These are phyloP conservation scores for Conopomorpha cramerella DNA, from an alignment of 1,140 invertebrate species.

Conservation along the genomic window DNA sequence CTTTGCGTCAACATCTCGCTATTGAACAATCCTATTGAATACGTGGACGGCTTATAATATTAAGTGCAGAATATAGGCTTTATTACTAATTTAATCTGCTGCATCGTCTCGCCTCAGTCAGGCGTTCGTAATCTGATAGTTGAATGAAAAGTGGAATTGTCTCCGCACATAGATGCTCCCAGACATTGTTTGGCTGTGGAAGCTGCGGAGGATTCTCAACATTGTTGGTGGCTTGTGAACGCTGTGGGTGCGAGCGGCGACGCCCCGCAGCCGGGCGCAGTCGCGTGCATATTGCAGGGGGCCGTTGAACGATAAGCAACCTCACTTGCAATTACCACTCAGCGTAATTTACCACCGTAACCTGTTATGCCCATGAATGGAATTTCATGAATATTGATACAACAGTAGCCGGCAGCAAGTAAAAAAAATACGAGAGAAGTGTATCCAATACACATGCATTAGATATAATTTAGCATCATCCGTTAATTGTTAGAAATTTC, in stretches of 20 bases:
- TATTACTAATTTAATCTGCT: too few species aligned
- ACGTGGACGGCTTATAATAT: background rate
- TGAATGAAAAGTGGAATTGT: too few species aligned
- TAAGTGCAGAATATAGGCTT: background rate
- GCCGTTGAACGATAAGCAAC: slow-evolving; percentile 17
- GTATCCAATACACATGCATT: too few species aligned
- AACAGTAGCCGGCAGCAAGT: slow-evolving; percentile 10
- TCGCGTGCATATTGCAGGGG: background rate
- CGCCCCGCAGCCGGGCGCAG: background rate
- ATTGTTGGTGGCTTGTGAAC: slow-evolving; percentile 27
- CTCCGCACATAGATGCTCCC: too few species aligned
- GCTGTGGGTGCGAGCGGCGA: slow-evolving; percentile 15
- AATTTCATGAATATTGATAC: slow-evolving; percentile 28
- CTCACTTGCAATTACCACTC: slow-evolving; percentile 26
- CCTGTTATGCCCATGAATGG: slow-evolving; percentile 29
- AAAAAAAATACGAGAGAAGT: too few species aligned
- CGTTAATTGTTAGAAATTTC: too few species aligned
- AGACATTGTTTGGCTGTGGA: background rate
- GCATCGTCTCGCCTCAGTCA: background rate
- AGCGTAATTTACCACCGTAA: slow-evolving; percentile 17
- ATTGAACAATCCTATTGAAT: background rate
- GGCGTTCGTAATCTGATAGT: background rate
- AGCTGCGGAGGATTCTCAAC: slow-evolving; percentile 28
- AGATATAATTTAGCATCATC: too few species aligned
- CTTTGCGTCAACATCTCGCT: too few species aligned